A percentile compares a stretch with the other conserved stretches of the same genome.
phyloP scores from a whole-genome alignment of 1,140 invertebrate species.

The Tachypleus tridentatus region DNA sequence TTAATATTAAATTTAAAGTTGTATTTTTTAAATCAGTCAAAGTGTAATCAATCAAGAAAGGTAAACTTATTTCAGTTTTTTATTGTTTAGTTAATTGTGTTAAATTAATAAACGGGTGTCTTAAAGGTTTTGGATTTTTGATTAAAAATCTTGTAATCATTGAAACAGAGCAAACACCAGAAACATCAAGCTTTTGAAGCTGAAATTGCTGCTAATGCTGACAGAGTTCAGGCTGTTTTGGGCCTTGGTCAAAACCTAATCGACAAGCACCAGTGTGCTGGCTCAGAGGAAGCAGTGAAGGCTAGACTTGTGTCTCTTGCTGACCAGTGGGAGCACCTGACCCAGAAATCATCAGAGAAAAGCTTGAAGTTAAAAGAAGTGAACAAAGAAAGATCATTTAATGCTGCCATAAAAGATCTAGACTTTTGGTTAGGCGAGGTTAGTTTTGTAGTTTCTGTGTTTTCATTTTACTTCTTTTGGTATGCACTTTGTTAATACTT shows the following conservation, averaged over 20 bases:
- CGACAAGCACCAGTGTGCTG: slow-evolving; percentile 77
- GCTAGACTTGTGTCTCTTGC: slow-evolving; percentile 83
- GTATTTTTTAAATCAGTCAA: not conserved
- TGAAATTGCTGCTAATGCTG: slow-evolving; percentile 96
- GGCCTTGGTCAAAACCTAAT: slow-evolving; percentile 93
- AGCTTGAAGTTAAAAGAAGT: slow-evolving; percentile 93
- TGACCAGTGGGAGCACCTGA: slow-evolving; percentile 97
- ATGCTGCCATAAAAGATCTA: slow-evolving; percentile 98
- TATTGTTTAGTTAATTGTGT: no score
- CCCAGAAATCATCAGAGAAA: slow-evolving; percentile 95
- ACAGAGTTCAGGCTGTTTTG: slow-evolving; percentile 88
- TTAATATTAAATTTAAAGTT: not conserved
- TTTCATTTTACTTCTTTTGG: not conserved
- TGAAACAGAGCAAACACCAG: slow-evolving; percentile 66
- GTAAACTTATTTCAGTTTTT: no score
- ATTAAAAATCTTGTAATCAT: slow-evolving; percentile 10
- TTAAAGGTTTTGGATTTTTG: slow-evolving; percentile 10
- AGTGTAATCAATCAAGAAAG: no score
- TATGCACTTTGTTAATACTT: not conserved
- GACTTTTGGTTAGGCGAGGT: slow-evolving; percentile 99
- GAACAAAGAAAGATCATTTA: slow-evolving; percentile 96
- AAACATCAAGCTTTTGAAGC: slow-evolving; percentile 99
- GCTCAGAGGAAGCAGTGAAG: slow-evolving; percentile 78
- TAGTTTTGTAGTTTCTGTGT: slow-evolving; percentile 1
- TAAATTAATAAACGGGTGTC: not conserved